Evolutionary conservation across 1,140 invertebrate genomes (phyloP), one percentile per base, ranked within the genome.

Genomic region (Mamestra configurata): DNA sequence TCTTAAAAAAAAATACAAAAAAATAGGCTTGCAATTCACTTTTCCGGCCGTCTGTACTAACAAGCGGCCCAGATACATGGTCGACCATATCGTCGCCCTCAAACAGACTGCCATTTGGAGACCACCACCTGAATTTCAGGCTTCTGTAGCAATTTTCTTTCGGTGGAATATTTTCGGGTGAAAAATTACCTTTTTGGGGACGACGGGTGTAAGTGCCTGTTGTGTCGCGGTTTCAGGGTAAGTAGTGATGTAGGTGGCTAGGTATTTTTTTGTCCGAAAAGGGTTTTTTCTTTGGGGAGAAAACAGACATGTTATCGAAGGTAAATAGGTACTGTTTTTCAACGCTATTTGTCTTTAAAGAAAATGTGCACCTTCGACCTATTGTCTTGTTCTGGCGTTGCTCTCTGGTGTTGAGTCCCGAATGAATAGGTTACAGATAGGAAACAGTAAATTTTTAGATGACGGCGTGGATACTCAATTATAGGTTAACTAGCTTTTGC

Each of bases 41-140:
- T 66, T 77, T 77, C 22, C 11, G 1, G 1, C 3, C 31, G 61
- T 5, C n/a, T 68, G 61, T 77, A 77, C 75, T 8, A 49, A 55
- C 61, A 51, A 55, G 11, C 43, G 59, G 15, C 55, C 75, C 61
- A 68, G 75, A 77, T 77, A 68, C 75, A 68, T 68, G 61, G 75
- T 55, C 31, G 43, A 46, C 59, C 43, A 66, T 68, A 53, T 49
- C 31, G 57, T 64, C 40, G 18, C 10, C 46, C 46, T 51, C 46
- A 77, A 76, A 68, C 43, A 61, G 61, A 70, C 8, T 24, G 37
- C 66, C 66, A 70, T 70, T 70, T 70, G 8, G 37, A 70, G 40
- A 24, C 66, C 35, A 64, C 59, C 20, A 70, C 66, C 66, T 70
- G 66, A 70, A 66, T 27, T 70, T 70, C 66, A 70, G 40, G 40